Base-by-base conservation (phyloP, 2,888 invertebrate species). In the Ctena decussata region DNA sequence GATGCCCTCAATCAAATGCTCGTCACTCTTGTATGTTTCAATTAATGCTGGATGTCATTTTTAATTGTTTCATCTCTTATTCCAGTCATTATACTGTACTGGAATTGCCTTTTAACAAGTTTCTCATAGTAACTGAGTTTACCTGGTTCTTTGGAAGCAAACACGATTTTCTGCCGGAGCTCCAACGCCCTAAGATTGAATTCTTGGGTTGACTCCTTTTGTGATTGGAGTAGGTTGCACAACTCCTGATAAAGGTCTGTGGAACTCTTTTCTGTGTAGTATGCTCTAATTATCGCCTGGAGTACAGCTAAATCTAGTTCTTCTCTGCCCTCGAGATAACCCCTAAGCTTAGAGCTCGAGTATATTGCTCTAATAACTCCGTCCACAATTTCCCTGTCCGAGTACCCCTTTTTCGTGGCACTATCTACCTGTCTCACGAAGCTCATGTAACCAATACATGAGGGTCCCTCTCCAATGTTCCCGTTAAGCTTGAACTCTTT, bases 371-470 rank as follows among this genome's bases (percentile, higher is more conserved):
- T 73, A 21, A 85, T 77, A n/a, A 79, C 78, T 1, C 39, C 75
- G 41, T 85, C 78, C 0, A 81, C 41, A 12, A 85, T 69, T 11
- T 85, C 85, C 35, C 53, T 24, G 1, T 80, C 78, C 0, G 49
- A 1, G 46, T 74, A 53, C 0, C 73, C 71, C 15, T 84, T 35
- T 24, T 41, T 32, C 5, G 8, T 6, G 6, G 78, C 79, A 32
- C 41, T 70, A 37, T 65, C 39, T 6, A 84, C 53, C 35, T 84
- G 80, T 21, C 80, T 30, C 69, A 60, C 0, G 24, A 41, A 82
- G 77, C 71, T 77, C 77, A 37, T 71, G 77, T 60, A 60, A 6
- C 60, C 60, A 2, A 60, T 60, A 60, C 60, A 60, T 2, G 27
- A 30, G 3, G 60, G 32, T 60, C 30, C 6, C 12, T 72, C 72